Evolutionary conservation across 1,140 invertebrate species (phyloP), one percentile per base, ranked within the genome.

Genomic region (Sipha flava): DNA sequence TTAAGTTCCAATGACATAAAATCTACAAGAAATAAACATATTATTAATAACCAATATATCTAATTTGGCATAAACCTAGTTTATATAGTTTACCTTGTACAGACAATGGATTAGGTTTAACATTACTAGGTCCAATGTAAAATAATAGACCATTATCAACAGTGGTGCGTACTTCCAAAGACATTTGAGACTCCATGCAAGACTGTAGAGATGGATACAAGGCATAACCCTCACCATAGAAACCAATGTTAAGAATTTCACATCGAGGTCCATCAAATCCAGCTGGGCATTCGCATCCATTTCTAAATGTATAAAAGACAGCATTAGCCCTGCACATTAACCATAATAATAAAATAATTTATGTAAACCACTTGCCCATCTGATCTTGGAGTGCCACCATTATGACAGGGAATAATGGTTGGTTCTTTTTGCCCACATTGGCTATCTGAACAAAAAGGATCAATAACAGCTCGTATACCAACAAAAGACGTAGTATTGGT

Each of bases 401-500:
- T 94, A 5, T 91, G 86, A 82, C 93, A 94, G 1, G 37, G 66
- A 1, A 88, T 84, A 1, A 64, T 77, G 12, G 68, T 49, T 12
- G 75, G 23, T 3, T 79, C 18, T 66, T 86, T 84, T 1, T 86
- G 85, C 52, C 87, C 84, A 82, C 92, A 94, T 0, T 86, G 89
- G 83, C 95, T n/a, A n/a, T n/a, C n/a, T n/a, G n/a, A n/a, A n/a
- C n/a, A 97, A 47, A 91, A 87, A 0, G 94, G 90, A 83, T 92
- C 89, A 0, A 95, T 90, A 2, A 91, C 88, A 0, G 95, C 94
- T 64, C 90, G 89, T 0, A 97, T 93, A 0, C 95, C 95, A 9
- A 97, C 93, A 84, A 97, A 95, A 5, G 94, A 94, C 2, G 92
- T 94, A 2, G 89, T 92, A 83, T 97, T 97, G 0, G 95, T 95